A percentile compares a stretch with the other conserved stretches of the same genome.
These are phyloP conservation scores for Toxotes chatareus DNA, from an alignment of 2,113 vertebrate species.

Conservation along the genomic window DNA sequence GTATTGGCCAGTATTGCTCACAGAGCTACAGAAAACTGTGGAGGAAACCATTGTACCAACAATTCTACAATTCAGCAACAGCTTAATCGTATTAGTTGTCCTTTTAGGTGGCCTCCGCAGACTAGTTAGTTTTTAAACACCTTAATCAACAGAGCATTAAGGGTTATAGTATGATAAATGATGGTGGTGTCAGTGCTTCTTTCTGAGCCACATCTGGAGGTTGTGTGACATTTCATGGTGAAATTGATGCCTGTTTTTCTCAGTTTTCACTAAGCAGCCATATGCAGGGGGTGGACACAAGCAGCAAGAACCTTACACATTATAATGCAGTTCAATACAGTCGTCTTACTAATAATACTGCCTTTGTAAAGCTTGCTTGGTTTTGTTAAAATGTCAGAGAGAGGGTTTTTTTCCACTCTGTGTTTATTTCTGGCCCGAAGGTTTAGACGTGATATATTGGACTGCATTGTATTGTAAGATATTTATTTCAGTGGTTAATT, in stretches of 20 bases:
- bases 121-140: not conserved
- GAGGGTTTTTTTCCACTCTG: not conserved
- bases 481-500: not conserved
- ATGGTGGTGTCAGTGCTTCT: not conserved
- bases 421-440: not conserved
- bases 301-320: constrained; percentile 7
- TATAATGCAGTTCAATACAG: constrained; percentile 5
- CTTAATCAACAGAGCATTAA: not conserved
- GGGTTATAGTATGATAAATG: not conserved
- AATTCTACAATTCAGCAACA: not conserved
- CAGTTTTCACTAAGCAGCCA: not conserved
- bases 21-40: constrained; percentile 6
- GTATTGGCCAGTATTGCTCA: constrained; percentile 13
- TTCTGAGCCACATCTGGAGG: constrained; percentile 19
- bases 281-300: constrained; percentile 30
- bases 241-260: constrained; percentile 1
- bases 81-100: not conserved
- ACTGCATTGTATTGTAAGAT: not conserved
- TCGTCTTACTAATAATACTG: not conserved
- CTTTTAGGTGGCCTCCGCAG: not conserved
- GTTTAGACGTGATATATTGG: not conserved
- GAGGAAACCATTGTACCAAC: not conserved
- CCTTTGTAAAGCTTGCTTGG: not conserved
- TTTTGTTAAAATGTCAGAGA: not conserved
- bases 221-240: not conserved